phyloP scores from a whole-genome alignment of 2,797 vertebrate species.

The Labroides dimidiatus region DNA sequence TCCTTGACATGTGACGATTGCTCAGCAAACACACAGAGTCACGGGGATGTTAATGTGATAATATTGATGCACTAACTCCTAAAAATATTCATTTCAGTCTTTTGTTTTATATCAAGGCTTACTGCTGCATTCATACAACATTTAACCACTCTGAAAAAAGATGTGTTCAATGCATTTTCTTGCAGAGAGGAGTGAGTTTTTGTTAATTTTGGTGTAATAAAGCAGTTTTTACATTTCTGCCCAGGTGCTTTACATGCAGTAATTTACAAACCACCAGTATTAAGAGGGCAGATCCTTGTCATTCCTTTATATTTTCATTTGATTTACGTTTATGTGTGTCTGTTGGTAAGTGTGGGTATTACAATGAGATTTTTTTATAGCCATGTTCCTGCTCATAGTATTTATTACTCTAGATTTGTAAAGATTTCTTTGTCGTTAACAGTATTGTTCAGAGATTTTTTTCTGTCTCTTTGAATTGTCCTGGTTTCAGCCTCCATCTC shows the following conservation, averaged over 20 bases:
- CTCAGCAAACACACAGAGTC: conserved; percentile 53
- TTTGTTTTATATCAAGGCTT: conserved; percentile 22
- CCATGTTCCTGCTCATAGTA: conserved; percentile 76
- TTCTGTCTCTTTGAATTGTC: conserved; percentile 61
- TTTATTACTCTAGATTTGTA: conserved; percentile 83
- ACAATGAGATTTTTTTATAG: conserved; percentile 64
- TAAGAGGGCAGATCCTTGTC: conserved; percentile 46
- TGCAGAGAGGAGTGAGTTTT: conserved; percentile 43
- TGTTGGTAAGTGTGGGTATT: conserved; percentile 27
- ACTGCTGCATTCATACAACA: conserved; percentile 4
- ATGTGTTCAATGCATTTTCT: conserved; percentile 28
- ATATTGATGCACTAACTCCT: conserved; percentile 21
- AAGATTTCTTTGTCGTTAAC: conserved; percentile 73
- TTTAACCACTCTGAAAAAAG: conserved; percentile 16
- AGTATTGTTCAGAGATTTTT: conserved; percentile 68
- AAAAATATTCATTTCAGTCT: conserved; percentile 14
- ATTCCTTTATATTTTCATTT: conserved; percentile 53
- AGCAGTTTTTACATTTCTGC: conserved; percentile 42
- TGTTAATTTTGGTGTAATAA: conserved; percentile 50
- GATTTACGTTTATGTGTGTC: conserved; percentile 17
- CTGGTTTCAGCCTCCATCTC: conserved; percentile 63
- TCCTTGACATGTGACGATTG: conserved; percentile 57
- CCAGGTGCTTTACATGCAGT: conserved; percentile 71
- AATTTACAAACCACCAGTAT: conserved; percentile 43
- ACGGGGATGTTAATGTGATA: conserved; percentile 41